These are phyloP conservation scores for Callipepla squamata DNA, from an alignment of 2,113 vertebrate genomes.

Conservation along the genomic window DNA sequence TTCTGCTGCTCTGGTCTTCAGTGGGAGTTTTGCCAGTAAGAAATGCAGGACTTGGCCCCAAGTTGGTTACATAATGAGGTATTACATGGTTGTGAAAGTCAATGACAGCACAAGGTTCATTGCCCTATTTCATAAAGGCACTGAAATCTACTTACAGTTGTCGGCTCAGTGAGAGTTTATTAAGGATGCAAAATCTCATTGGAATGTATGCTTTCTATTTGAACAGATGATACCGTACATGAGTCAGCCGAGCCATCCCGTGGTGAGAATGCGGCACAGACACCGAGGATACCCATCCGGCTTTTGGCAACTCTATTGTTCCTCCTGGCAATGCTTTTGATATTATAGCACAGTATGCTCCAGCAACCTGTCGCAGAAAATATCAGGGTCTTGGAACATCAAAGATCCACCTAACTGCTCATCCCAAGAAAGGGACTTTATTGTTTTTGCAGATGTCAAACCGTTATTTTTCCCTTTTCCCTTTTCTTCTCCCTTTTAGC, in stretches of 20 bases:
- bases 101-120: slow-evolving; percentile 76
- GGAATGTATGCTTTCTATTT: slow-evolving; percentile 83
- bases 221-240: slow-evolving; percentile 94
- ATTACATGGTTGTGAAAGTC: slow-evolving; percentile 77
- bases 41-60: slow-evolving; percentile 53
- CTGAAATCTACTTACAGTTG: slow-evolving; percentile 72
- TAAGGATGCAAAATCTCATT: slow-evolving; percentile 78
- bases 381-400: slow-evolving; percentile 85
- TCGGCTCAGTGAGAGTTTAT: slow-evolving; percentile 71
- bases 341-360: slow-evolving; percentile 92
- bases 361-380: slow-evolving; percentile 76
- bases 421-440: slow-evolving; percentile 86
- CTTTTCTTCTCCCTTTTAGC: slow-evolving; percentile 76
- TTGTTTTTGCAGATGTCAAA: slow-evolving; percentile 91
- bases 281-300: slow-evolving; percentile 84
- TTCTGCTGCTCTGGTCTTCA: slow-evolving; percentile 19
- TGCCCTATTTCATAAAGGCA: slow-evolving; percentile 75
- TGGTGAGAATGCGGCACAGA: slow-evolving; percentile 87
- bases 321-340: slow-evolving; percentile 88
- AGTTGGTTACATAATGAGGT: slow-evolving; percentile 73
- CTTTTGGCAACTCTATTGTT: slow-evolving; percentile 87
- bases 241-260: slow-evolving; percentile 96
- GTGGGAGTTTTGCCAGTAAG: slow-evolving; percentile 44
- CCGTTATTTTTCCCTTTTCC: slow-evolving; percentile 80
- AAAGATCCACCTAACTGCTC: slow-evolving; percentile 82